Evolutionary conservation across 2,888 invertebrate species (phyloP).

Genomic region (Cephus runcator): DNA sequence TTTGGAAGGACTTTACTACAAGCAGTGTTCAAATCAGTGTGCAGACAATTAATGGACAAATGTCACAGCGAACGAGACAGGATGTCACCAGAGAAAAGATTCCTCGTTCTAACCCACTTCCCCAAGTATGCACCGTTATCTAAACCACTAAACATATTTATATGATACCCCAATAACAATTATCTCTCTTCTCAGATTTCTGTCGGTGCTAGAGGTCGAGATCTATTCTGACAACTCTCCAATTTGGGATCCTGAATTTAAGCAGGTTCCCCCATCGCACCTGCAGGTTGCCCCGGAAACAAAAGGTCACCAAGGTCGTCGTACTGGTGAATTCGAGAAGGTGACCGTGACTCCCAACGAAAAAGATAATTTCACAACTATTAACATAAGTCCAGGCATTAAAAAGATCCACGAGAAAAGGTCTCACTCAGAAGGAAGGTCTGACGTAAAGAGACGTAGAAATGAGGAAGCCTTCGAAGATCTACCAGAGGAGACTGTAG

Average conservation of each 20-base stretch:
- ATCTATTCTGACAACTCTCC: constrained; percentile 87
- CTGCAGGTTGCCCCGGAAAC: constrained; percentile 73
- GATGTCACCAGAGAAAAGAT: constrained; percentile 87
- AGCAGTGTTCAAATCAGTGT: constrained; percentile 85
- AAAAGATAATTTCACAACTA: constrained; percentile 76
- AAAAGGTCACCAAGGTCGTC: constrained; percentile 62
- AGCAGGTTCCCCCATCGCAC: constrained; percentile 76
- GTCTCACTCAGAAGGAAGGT: constrained; percentile 47
- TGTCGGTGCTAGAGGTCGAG: constrained; percentile 88
- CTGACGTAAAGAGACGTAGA: constrained; percentile 54
- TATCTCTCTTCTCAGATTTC: constrained; percentile 71
- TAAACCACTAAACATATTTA: not conserved
- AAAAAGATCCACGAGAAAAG: constrained; percentile 54
- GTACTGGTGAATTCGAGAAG: constrained; percentile 74
- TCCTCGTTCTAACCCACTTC: constrained; percentile 87
- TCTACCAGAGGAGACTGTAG: constrained; percentile 80
- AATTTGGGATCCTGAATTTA: constrained; percentile 94
- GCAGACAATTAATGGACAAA: constrained; percentile 89
- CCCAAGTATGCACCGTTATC: constrained; percentile 70
- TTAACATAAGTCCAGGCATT: constrained; percentile 73
- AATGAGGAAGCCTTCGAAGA: constrained; percentile 74
- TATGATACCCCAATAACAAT: constrained; percentile 34
- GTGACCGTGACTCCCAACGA: constrained; percentile 72
- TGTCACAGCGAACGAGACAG: constrained; percentile 90
- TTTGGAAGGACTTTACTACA: constrained; percentile 90